Percentiles rank a stretch among this genome's conserved stretches.
Conservation (phyloP, 2,797 vertebrate species). For the Spondyliosoma cantharus region DNA sequence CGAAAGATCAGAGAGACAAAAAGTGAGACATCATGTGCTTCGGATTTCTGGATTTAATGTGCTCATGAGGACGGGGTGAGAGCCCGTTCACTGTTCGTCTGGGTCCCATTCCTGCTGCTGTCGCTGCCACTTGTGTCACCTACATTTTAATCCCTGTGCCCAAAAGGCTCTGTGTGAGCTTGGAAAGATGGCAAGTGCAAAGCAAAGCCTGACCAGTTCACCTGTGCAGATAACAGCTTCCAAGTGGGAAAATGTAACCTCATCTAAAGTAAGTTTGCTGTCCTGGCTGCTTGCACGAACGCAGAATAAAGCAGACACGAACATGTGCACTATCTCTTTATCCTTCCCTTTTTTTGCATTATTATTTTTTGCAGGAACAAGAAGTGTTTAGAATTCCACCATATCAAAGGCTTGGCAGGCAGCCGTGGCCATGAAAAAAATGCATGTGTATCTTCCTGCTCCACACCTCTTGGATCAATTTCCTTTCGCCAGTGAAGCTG, state of each 20-base stretch:
- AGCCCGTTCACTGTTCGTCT: slow-evolving; percentile 20
- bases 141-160: slow-evolving; percentile 34
- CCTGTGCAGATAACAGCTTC: neutral
- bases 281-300: neutral
- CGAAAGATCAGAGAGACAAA: slow-evolving; percentile 32
- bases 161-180: slow-evolving; percentile 14
- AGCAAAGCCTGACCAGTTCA: slow-evolving; percentile 1
- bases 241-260: neutral
- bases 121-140: slow-evolving; percentile 32
- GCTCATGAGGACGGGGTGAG: slow-evolving; percentile 20
- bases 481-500: slow-evolving; percentile 43
- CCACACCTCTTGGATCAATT: slow-evolving; percentile 63
- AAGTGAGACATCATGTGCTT: slow-evolving; percentile 71
- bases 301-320: neutral
- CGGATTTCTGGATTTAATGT: slow-evolving; percentile 63
- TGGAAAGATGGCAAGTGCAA: neutral
- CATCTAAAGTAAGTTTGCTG: neutral
- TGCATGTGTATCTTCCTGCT: slow-evolving; percentile 61
- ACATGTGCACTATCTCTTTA: neutral
- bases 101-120: slow-evolving; percentile 42
- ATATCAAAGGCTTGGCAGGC: slow-evolving; percentile 40
- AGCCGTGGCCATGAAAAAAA: slow-evolving; percentile 13
- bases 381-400: slow-evolving; percentile 41
- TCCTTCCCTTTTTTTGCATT: neutral
- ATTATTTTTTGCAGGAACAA: slow-evolving; percentile 19